Evolutionary conservation across 2,113 vertebrate genomes (phyloP).

Genomic region (Sprattus sprattus): DNA sequence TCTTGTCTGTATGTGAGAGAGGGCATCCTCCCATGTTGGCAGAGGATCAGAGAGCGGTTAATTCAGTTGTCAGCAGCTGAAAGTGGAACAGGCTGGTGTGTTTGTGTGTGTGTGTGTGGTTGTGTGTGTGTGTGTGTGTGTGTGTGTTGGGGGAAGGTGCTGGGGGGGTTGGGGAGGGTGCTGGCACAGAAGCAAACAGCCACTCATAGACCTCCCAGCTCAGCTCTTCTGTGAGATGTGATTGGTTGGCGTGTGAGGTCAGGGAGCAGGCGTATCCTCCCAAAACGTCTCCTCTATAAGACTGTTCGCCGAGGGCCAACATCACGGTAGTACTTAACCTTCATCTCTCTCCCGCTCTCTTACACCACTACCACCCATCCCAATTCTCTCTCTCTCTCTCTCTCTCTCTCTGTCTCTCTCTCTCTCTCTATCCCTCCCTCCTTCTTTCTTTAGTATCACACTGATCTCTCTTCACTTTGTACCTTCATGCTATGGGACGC

Average conservation of each 20-base stretch:
- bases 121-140: conserved; percentile 17
- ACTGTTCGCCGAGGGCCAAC: background rate
- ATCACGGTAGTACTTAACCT: background rate
- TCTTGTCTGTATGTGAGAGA: background rate
- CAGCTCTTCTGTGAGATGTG: background rate
- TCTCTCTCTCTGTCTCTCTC: conserved; percentile 1
- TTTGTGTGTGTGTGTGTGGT: conserved; percentile 17
- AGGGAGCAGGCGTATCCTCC: background rate
- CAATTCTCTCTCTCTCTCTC: background rate
- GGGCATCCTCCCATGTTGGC: conserved; percentile 55
- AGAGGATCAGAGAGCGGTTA: conserved; percentile 47
- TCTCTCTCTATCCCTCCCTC: background rate
- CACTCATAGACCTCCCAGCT: conserved; percentile 8
- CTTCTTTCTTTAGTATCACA: background rate
- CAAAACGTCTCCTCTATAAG: background rate
- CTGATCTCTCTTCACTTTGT: background rate
- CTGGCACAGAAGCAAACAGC: background rate
- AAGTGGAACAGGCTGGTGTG: conserved; percentile 5
- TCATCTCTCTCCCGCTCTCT: background rate
- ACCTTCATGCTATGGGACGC: background rate
- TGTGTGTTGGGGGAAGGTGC: background rate
- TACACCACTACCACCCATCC: background rate
- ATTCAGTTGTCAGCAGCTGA: conserved; percentile 54
- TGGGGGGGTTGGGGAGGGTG: background rate
- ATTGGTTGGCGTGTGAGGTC: background rate